These are phyloP conservation scores for Caenorhabditis macrosperma DNA, from an alignment of 2,888 invertebrate species.

Conservation along the genomic window DNA sequence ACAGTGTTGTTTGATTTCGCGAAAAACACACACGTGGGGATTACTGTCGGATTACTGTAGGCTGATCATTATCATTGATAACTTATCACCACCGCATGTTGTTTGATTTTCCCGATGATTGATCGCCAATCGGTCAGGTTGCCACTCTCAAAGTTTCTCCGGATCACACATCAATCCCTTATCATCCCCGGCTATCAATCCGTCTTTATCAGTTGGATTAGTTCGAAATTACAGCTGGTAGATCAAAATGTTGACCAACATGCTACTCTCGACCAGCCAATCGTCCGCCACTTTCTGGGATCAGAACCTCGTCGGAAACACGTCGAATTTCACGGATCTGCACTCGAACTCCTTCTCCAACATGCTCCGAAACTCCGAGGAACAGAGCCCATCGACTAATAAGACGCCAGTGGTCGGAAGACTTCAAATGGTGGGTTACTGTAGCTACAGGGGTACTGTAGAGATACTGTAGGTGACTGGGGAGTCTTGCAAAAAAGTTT, in stretches of 20 bases:
- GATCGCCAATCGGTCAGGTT: neutral
- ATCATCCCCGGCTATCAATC: neutral
- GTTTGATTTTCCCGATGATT: neutral
- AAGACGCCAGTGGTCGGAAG: neutral
- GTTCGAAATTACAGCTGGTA: neutral
- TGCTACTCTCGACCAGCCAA: neutral
- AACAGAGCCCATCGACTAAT: neutral
- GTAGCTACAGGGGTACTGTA: no score
- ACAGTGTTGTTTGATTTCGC: neutral
- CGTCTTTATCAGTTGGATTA: neutral
- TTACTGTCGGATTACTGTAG: neutral
- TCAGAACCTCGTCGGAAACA: no score
- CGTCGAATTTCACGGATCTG: neutral
- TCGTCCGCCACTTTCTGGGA: neutral
- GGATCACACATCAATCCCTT: neutral
- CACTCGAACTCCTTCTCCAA: neutral
- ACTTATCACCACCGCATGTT: no score
- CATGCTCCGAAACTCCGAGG: neutral
- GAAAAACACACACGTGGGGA: no score
- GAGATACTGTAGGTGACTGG: no score
- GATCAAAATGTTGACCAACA: conserved; percentile 13
- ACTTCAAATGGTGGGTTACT: conserved; percentile 7
- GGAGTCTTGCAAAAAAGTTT: no score
- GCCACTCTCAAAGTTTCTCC: neutral
- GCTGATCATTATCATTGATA: neutral